These are phyloP conservation scores for Microcebus jonahi DNA, from an alignment of 2,113 vertebrate genomes.

Conservation along the genomic window DNA sequence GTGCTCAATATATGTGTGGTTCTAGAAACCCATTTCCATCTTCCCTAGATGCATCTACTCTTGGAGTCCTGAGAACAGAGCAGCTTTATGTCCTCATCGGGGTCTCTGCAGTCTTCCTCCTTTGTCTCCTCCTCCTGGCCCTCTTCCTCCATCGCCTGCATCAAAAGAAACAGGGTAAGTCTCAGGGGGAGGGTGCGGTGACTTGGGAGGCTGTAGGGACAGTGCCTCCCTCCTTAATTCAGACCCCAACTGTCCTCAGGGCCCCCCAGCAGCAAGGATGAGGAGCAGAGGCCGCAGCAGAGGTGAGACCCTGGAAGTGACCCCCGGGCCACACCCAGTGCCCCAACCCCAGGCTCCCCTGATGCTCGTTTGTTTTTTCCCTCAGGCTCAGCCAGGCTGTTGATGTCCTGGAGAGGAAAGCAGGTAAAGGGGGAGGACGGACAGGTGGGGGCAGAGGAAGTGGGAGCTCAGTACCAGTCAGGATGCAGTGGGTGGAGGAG, in stretches of 20 bases:
- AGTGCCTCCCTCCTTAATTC: not conserved
- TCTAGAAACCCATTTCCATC: accelerated
- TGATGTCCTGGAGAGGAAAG: not conserved
- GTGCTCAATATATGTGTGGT: too few species aligned
- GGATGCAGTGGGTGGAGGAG: not conserved
- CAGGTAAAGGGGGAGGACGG: conserved; percentile 1
- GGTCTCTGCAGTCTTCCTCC: not conserved
- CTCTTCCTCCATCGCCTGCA: not conserved
- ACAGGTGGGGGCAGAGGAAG: too few species aligned
- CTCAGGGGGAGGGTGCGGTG: not conserved
- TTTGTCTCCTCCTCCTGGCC: not conserved
- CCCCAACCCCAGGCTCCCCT: not conserved
- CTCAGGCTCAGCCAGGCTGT: not conserved
- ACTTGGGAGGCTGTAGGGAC: not conserved
- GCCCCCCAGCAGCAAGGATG: not conserved
- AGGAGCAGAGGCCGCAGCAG: not conserved
- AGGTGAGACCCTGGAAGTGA: not conserved
- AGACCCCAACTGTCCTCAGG: not conserved
- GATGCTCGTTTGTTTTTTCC: not conserved
- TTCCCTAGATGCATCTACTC: not conserved
- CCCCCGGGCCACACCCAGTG: accelerated
- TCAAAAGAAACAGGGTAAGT: conserved; percentile 38
- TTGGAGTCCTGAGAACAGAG: accelerated
- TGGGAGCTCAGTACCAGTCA: too few species aligned
- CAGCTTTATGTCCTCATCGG: not conserved